Base-by-base conservation (phyloP, 1,140 invertebrate genomes). In the Drosophila ananassae region DNA sequence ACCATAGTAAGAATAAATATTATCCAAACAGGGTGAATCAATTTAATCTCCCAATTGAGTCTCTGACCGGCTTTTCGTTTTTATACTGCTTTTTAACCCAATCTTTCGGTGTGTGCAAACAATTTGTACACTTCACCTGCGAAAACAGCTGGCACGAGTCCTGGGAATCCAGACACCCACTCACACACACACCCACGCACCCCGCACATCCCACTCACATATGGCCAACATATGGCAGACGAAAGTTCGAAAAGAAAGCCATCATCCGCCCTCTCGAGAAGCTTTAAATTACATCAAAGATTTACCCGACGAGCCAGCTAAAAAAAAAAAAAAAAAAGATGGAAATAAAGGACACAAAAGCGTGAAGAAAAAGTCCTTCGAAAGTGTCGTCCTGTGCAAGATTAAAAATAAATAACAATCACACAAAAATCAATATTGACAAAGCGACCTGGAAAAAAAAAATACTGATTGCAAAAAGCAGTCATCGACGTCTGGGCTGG, bases 341-440 rank as follows among this genome's bases (percentile, higher is more conserved):
- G 50, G 9, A 52, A 53, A 10, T 24, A 53, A 53, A 37, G 22
- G 13, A 30, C 62, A 37, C 13, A 37, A 25, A 63, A 32, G 51
- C 17, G 30, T 13, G 48, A 68, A 56, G 63, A 62, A 47, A 53
- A 67, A 55, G 66, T 59, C 66, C 66, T 44, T 50, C 37, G 66
- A 50, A 57, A 69, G 63, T 68, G 66, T 69, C 66, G 60, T 30
- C 34, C 53, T 59, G 71, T 58, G 77, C 68, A 71, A 73, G 73
- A 84, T 79, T 79, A 82, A 84, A 84, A 84, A 84, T 84, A 84
- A 84, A 84, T 84, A 84, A 84, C 80, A 84, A 84, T 84, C 80
- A 84, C 58, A 84, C 60, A 73, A 84, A 84, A 84, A 84, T 84
- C 80, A 84, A 84, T 84, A 84, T 84, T 84, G 80, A 84, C 80